phyloP scores from a whole-genome alignment of 2,888 invertebrate species.

The Ligdia adustata region DNA sequence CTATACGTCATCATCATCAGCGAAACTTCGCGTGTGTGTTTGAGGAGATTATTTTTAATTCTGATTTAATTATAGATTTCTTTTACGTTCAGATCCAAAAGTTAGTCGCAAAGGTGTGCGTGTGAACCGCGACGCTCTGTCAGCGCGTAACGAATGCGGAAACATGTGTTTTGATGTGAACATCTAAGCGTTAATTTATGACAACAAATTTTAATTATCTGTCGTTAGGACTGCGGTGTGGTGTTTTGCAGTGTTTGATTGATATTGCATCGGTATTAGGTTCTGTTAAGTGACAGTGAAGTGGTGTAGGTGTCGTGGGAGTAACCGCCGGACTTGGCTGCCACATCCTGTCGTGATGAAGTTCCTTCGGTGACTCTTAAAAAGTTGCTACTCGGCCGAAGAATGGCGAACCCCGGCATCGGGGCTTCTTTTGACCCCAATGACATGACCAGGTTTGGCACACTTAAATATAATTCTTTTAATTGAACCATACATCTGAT shows the following conservation, averaged over 20 bases:
- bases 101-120: constrained; percentile 60
- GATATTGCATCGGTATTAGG: constrained; percentile 24
- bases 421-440: constrained; percentile 88
- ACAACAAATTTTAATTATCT: constrained; percentile 69
- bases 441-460: constrained; percentile 85
- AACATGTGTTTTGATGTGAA: constrained; percentile 83
- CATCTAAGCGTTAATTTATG: constrained; percentile 68
- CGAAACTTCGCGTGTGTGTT: constrained; percentile 77
- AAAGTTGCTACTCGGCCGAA: constrained; percentile 49
- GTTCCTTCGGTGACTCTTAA: constrained; percentile 55
- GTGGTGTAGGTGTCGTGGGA: constrained; percentile 49
- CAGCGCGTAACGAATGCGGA: constrained; percentile 60
- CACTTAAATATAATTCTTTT: too few species aligned
- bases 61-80: constrained; percentile 72
- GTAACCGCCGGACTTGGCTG: constrained; percentile 56
- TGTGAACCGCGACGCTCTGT: constrained; percentile 54
- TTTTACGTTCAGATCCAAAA: constrained; percentile 59
- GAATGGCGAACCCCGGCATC: constrained; percentile 82
- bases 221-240: constrained; percentile 42
- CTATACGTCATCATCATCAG: constrained; percentile 68
- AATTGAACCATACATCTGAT: too few species aligned
- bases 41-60: constrained; percentile 73
- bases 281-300: constrained; percentile 29
- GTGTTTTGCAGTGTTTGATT: constrained; percentile 35
- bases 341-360: constrained; percentile 68